These are phyloP conservation scores for Scophthalmus maximus DNA, from an alignment of 2,113 vertebrate genomes.

Conservation along the genomic window DNA sequence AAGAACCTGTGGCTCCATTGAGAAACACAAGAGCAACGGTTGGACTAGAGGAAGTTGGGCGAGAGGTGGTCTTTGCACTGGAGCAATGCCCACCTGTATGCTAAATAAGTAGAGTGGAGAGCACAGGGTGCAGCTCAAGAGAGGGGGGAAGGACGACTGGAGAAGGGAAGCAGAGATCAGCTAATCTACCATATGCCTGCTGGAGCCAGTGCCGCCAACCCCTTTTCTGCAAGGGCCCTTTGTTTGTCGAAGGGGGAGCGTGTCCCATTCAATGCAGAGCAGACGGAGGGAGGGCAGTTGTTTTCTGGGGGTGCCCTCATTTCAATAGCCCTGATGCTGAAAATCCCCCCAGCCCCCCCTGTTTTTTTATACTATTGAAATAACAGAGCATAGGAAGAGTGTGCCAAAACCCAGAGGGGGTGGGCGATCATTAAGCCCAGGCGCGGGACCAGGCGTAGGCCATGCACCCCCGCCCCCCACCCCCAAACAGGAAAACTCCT, in stretches of 20 bases:
- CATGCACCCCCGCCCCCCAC: background rate
- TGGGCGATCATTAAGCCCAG: constrained; percentile 53
- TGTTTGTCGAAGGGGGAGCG: constrained; percentile 75
- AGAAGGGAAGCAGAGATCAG: constrained; percentile 32
- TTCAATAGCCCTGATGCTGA: constrained; percentile 58
- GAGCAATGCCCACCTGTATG: constrained; percentile 89
- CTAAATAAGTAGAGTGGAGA: constrained; percentile 77
- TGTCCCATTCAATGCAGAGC: constrained; percentile 69
- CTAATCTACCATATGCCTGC: constrained; percentile 82
- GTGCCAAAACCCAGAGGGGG: constrained; percentile 72
- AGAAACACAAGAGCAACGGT: constrained; percentile 15
- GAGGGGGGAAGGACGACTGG: background rate
- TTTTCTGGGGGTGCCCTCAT: constrained; percentile 50
- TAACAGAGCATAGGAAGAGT: constrained; percentile 71
- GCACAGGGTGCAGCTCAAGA: background rate
- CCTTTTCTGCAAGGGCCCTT: constrained; percentile 68
- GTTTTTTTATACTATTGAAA: constrained; percentile 55
- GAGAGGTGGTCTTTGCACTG: constrained; percentile 55
- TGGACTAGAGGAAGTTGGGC: constrained; percentile 38
- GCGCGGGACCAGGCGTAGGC: background rate
- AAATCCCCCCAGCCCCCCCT: constrained; percentile 34
- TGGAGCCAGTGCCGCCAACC: constrained; percentile 63
- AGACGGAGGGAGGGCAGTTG: constrained; percentile 39
- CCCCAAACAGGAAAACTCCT: constrained; percentile 43
- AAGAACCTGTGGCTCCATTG: constrained; percentile 24